phyloP scores from a whole-genome alignment of 2,888 invertebrate species.

The Stenotaenia linearis region DNA sequence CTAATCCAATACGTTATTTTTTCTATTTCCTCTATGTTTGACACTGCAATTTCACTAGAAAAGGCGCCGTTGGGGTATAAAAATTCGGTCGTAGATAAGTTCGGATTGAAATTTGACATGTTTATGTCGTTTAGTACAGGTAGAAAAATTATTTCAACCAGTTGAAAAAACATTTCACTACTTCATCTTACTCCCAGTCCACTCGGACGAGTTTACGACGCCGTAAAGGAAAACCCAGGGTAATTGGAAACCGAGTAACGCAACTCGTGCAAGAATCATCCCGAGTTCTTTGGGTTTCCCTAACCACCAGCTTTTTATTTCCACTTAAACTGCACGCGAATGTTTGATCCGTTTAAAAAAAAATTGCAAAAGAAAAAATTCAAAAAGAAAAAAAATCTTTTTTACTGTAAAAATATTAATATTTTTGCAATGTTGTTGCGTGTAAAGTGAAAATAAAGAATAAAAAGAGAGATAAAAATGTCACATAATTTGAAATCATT shows the following conservation, averaged over 20 bases:
- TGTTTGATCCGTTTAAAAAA: not conserved
- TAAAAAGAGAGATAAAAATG: not conserved
- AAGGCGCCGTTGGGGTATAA: not conserved
- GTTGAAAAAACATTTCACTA: not conserved
- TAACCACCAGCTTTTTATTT: not conserved
- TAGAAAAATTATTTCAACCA: slow-evolving; percentile 10
- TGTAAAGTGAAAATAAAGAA: too few species aligned
- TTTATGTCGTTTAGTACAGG: slow-evolving; percentile 2
- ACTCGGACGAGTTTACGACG: slow-evolving; percentile 16
- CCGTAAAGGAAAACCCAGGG: slow-evolving; percentile 5
- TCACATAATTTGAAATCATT: not conserved
- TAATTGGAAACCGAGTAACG: not conserved
- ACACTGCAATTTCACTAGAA: too few species aligned
- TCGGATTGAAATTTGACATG: not conserved
- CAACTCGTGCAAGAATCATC: not conserved
- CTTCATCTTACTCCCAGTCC: not conserved
- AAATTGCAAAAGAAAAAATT: not conserved
- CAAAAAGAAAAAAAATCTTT: not conserved
- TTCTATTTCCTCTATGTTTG: not conserved
- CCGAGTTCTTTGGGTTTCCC: not conserved
- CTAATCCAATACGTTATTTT: not conserved
- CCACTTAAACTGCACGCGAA: not conserved
- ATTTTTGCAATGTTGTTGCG: too few species aligned
- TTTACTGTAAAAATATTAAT: too few species aligned
- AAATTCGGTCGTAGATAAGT: not conserved